phyloP scores from a whole-genome alignment of 35 echinoderm and acorn worm species.

The Acanthaster planci region DNA sequence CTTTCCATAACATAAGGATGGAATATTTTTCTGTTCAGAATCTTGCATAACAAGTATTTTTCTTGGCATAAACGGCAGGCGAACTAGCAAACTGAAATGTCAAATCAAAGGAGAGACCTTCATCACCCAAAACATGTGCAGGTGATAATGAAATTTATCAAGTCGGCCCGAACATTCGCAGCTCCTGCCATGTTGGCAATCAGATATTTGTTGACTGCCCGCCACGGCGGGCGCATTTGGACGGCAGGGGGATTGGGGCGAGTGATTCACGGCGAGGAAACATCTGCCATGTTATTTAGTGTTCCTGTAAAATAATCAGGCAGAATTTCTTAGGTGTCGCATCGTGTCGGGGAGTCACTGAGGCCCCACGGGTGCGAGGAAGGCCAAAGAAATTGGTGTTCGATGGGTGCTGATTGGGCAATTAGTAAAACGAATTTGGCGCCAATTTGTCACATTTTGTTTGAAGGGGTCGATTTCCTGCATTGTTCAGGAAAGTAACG shows the following conservation, averaged over 20 bases:
- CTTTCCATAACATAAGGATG: too few species aligned
- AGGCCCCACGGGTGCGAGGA: background rate
- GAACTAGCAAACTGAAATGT: background rate
- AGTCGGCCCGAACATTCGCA: background rate
- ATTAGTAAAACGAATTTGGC: background rate
- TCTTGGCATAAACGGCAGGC: background rate
- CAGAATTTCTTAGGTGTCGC: too few species aligned
- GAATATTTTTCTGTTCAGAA: background rate
- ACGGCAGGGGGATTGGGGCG: too few species aligned
- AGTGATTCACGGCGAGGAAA: background rate
- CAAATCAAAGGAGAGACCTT: background rate
- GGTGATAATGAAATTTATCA: constrained; percentile 28
- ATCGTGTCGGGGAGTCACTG: background rate
- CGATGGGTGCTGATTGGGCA: constrained; percentile 23
- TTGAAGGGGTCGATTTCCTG: background rate
- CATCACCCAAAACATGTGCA: background rate
- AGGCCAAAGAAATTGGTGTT: background rate
- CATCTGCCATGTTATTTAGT: background rate
- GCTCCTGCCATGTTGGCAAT: background rate
- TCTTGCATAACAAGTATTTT: background rate
- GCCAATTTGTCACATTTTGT: constrained; percentile 10
- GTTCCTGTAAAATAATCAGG: background rate
- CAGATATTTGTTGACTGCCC: too few species aligned
- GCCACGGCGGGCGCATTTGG: too few species aligned
- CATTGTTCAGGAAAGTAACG: too few species aligned